These are phyloP conservation scores for Siphamia tubifer DNA, from an alignment of 2,113 vertebrate species.

Conservation along the genomic window DNA sequence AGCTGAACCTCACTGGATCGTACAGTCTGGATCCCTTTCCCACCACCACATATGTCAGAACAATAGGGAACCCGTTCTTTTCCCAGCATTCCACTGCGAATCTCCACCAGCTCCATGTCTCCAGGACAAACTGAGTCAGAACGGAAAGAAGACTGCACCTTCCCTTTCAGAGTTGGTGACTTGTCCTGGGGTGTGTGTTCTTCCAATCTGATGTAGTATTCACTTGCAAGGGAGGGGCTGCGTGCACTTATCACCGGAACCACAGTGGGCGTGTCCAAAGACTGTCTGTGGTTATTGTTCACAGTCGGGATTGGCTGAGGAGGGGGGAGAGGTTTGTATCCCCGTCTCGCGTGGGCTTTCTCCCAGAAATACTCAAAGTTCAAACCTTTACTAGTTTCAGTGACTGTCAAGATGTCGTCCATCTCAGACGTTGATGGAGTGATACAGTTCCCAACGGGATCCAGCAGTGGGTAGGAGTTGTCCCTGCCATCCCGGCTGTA, in stretches of 20 bases:
- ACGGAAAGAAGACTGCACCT: conserved; percentile 31
- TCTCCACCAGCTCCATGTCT: conserved; percentile 81
- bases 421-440: conserved; percentile 81
- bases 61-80: conserved; percentile 71
- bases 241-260: conserved; percentile 92
- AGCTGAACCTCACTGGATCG: conserved; percentile 78
- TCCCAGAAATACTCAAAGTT: conserved; percentile 96
- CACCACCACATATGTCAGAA: conserved; percentile 48
- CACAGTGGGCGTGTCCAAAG: conserved; percentile 88
- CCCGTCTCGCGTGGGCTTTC: conserved; percentile 85
- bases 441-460: conserved; percentile 78
- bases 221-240: conserved; percentile 89
- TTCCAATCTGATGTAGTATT: conserved; percentile 92
- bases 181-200: conserved; percentile 85
- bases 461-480: conserved; percentile 86
- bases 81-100: conserved; percentile 71
- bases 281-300: conserved; percentile 82
- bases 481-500: conserved; percentile 70
- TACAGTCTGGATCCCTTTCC: conserved; percentile 70
- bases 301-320: conserved; percentile 79
- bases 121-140: conserved; percentile 57
- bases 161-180: conserved; percentile 74
- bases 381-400: conserved; percentile 91
- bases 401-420: conserved; percentile 91
- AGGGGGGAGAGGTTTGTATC: conserved; percentile 80